Conservation (phyloP, 2,797 vertebrate genomes). For the Rhynchotus rufescens region DNA sequence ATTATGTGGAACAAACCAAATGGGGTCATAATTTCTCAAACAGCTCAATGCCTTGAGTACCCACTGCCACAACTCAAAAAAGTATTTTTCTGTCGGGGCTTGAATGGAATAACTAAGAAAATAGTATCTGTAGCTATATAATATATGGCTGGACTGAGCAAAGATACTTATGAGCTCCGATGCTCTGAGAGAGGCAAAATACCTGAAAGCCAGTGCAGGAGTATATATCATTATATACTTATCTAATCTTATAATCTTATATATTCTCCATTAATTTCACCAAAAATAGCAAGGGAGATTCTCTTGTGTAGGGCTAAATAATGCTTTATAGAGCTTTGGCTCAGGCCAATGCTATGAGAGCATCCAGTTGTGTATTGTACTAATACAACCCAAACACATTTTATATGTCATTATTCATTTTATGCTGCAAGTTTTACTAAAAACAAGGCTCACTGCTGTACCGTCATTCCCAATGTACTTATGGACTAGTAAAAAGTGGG, state of each 20-base stretch:
- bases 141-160: background rate
- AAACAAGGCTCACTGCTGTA: background rate
- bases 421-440: background rate
- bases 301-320: background rate
- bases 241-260: background rate
- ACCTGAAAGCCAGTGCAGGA: background rate
- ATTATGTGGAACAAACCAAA: background rate
- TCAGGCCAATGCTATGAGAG: background rate
- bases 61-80: background rate
- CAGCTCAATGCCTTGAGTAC: background rate
- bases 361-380: background rate
- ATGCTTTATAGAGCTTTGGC: background rate
- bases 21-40: background rate
- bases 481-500: background rate
- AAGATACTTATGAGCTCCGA: background rate
- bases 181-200: background rate
- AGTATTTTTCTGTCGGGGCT: background rate
- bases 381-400: background rate
- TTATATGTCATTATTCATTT: background rate
- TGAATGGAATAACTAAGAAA: background rate
- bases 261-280: background rate
- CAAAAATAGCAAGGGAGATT: background rate
- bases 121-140: background rate
- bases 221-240: background rate
- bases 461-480: background rate